Base-by-base conservation (phyloP, 2,888 invertebrate genomes). In the Aphelenchoides bicaudatus region DNA sequence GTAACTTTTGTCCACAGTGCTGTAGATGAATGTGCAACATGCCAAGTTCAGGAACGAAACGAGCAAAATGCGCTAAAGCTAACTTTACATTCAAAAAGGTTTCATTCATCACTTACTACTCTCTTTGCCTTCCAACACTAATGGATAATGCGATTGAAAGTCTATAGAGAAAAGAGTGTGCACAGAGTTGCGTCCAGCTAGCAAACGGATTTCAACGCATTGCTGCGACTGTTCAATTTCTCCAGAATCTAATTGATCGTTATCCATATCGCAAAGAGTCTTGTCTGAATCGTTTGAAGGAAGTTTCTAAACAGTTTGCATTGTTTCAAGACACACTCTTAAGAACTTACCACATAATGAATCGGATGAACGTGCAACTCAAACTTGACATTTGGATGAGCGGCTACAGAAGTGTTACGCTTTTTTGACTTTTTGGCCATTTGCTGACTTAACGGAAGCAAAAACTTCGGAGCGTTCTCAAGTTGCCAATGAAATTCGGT, bases 131-230 rank as follows among this genome's bases (percentile, higher is more conserved):
- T n/a, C 23, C 43, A 43, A 19, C 6, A 19, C n/a, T 25, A 43
- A 25, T n/a, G 43, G 43, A n/a, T 43, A n/a, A n/a, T 8, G 25
- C 21, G 43, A 43, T 10, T 43, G 43, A 25, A 43, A 43, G 23
- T 43, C 43, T 19, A 43, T n/a, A 25, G 43, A 19, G 23, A 43
- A 43, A n/a, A 43, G 43, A 19, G 43, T 21, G 23, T 43, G 43
- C 10, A 43, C 43, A 8, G 43, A 10, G 21, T 19, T 8, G 16
- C 16, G 10, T 6, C 43, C 43, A n/a, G 25, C n/a, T 19, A 8
- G 10, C 43, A 43, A n/a, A 10, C 8, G 10, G 21, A 43, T 10
- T 8, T 43, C 43, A 19, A 43, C 43, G 23, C 43, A 25, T n/a
- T 43, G 43, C 23, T 43, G 43, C 10, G 6, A 25, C n/a, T n/a